Evolutionary conservation across 37 sponge, comb jelly and placozoan species (phyloP).

Genomic region (Crambe crambe): DNA sequence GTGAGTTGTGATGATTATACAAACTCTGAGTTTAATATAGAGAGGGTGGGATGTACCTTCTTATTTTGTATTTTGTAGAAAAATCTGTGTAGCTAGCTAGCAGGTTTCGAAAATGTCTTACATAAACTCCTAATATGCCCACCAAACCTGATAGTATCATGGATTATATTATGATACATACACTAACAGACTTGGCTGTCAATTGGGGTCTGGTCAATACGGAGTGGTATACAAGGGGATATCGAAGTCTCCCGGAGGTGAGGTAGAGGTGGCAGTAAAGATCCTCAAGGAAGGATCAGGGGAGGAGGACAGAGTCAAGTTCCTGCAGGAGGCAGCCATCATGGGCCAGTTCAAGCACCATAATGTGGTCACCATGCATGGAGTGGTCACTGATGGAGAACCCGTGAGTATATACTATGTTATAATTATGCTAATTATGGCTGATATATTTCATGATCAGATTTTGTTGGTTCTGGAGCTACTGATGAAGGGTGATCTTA

Average conservation of each 20-base stretch:
- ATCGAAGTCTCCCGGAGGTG: conserved; percentile 29
- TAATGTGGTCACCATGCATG: conserved; percentile 69
- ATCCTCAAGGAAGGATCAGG: conserved; percentile 19
- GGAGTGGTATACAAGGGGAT: conserved; percentile 49
- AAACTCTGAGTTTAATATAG: too few species aligned
- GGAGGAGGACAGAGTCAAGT: conserved; percentile 46
- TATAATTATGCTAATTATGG: background rate
- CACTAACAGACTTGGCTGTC: conserved; percentile 18
- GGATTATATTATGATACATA: too few species aligned
- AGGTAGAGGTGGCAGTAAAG: conserved; percentile 55
- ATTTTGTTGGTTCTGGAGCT: conserved; percentile 80
- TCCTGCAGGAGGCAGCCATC: conserved; percentile 78
- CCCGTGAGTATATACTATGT: conserved; percentile 28
- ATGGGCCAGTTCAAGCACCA: conserved; percentile 77
- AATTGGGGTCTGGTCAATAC: conserved; percentile 70
- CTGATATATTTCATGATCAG: conserved; percentile 17
- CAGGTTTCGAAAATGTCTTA: too few species aligned
- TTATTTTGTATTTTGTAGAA: too few species aligned
- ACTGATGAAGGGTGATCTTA: conserved; percentile 59
- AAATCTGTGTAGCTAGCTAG: too few species aligned
- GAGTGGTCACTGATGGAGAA: conserved; percentile 48
- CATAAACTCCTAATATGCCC: too few species aligned
- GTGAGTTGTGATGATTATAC: too few species aligned
- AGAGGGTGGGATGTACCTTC: too few species aligned
- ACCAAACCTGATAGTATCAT: too few species aligned